phyloP scores from a whole-genome alignment of 2,113 vertebrate genomes.

The Leucopsar rothschildi region DNA sequence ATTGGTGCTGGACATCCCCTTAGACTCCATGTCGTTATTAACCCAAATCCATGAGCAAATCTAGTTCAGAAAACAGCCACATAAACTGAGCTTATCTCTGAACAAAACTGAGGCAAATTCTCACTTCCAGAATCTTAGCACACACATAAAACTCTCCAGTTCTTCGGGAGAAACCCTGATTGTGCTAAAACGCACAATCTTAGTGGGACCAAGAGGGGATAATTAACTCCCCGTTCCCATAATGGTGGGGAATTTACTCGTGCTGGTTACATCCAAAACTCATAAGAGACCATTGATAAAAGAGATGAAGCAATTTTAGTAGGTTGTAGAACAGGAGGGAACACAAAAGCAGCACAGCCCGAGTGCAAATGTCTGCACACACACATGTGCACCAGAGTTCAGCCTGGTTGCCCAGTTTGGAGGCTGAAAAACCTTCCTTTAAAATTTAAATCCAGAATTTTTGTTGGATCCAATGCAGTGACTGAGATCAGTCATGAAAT shows the following conservation, averaged over 20 bases:
- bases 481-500: neutral
- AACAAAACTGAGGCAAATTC: neutral
- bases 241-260: neutral
- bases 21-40: neutral
- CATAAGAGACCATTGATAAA: neutral
- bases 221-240: neutral
- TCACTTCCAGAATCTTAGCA: neutral
- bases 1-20: neutral
- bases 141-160: neutral
- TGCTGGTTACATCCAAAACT: neutral
- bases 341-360: neutral
- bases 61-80: neutral
- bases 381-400: rapidly evolving
- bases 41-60: neutral
- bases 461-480: slow-evolving; percentile 1
- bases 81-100: neutral
- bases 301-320: neutral
- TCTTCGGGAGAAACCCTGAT: neutral
- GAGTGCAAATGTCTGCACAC: neutral
- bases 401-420: neutral
- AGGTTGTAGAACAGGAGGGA: neutral
- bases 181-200: neutral
- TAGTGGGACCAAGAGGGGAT: neutral
- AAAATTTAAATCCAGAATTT: slow-evolving; percentile 3
- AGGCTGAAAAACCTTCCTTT: neutral